Percentiles rank a stretch among this genome's conserved stretches.
These are phyloP conservation scores for Oryzias celebensis DNA, from an alignment of 2,113 vertebrate genomes.

Conservation along the genomic window DNA sequence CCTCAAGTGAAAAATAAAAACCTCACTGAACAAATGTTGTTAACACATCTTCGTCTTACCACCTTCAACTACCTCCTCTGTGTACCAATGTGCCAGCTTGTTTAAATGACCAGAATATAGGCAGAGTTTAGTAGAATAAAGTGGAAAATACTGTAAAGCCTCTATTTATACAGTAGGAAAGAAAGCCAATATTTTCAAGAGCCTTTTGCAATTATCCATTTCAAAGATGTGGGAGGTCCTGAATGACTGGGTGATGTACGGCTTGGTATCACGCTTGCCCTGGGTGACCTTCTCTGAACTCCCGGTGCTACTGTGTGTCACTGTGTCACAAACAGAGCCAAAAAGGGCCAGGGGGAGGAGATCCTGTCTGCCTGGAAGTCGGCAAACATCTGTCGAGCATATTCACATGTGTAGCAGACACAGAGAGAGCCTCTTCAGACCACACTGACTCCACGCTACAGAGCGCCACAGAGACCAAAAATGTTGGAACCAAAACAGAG, in stretches of 20 bases:
- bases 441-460: slow-evolving; percentile 57
- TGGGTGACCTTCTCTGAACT: slow-evolving; percentile 71
- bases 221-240: slow-evolving; percentile 31
- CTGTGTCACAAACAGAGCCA: slow-evolving; percentile 69
- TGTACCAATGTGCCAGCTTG: slow-evolving; percentile 3
- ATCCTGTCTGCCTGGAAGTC: slow-evolving; percentile 67
- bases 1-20: slow-evolving; percentile 26
- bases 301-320: slow-evolving; percentile 78
- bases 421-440: slow-evolving; percentile 56
- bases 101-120: slow-evolving; percentile 14
- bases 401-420: slow-evolving; percentile 71
- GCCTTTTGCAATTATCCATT: slow-evolving; percentile 10
- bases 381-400: slow-evolving; percentile 79
- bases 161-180: slow-evolving; percentile 1
- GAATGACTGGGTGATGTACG: slow-evolving; percentile 30
- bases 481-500: slow-evolving; percentile 65
- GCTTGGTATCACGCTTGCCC: slow-evolving; percentile 54
- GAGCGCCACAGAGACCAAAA: slow-evolving; percentile 56
- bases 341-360: slow-evolving; percentile 63
- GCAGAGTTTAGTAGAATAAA: slow-evolving; percentile 3
- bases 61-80: slow-evolving; percentile 4
- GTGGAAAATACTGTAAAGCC: slow-evolving; percentile 3
- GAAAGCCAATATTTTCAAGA: slow-evolving; percentile 10
- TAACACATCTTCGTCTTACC: slow-evolving; percentile 14
- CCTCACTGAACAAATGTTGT: slow-evolving; percentile 13